A percentile compares a stretch with the other conserved stretches of the same genome.
Evolutionary conservation across 1,140 invertebrate species (phyloP).

Genomic region (Planococcus citri): DNA sequence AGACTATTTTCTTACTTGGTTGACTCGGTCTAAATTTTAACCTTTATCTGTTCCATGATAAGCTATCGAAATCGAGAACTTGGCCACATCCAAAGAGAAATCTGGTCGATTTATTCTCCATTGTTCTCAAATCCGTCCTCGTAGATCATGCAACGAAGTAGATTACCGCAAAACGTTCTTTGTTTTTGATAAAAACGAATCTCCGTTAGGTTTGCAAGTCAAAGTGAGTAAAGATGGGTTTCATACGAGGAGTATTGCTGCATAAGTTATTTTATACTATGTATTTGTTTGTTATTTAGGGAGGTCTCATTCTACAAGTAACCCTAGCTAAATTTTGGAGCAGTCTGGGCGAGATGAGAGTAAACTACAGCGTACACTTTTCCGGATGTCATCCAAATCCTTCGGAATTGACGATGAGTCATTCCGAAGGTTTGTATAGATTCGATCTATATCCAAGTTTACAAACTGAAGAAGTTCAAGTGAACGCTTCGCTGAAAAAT

Average conservation of each 20-base stretch:
- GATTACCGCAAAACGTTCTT: slow-evolving; percentile 72
- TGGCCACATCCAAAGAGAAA: neutral
- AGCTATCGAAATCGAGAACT: neutral
- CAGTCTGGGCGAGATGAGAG: slow-evolving; percentile 57
- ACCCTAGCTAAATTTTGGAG: slow-evolving; percentile 92
- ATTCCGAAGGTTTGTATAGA: slow-evolving; percentile 60
- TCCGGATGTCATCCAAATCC: slow-evolving; percentile 63
- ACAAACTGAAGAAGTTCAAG: slow-evolving; percentile 66
- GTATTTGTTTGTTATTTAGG: no score
- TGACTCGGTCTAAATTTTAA: no score
- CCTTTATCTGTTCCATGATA: neutral
- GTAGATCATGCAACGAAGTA: slow-evolving; percentile 57
- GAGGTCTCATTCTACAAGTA: slow-evolving; percentile 66
- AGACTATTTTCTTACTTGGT: neutral
- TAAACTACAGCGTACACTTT: slow-evolving; percentile 68
- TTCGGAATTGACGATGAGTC: slow-evolving; percentile 49
- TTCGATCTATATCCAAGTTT: slow-evolving; percentile 55
- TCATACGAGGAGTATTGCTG: slow-evolving; percentile 18
- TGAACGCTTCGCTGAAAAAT: slow-evolving; percentile 59
- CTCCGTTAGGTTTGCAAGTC: slow-evolving; percentile 51
- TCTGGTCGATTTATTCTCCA: slow-evolving; percentile 61
- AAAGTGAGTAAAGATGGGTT: slow-evolving; percentile 50
- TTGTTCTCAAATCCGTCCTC: slow-evolving; percentile 64
- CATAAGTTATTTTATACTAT: neutral
- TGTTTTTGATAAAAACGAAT: slow-evolving; percentile 52